Conservation (phyloP, 1,140 invertebrate genomes). For the Leptoteleia sp. region DNA sequence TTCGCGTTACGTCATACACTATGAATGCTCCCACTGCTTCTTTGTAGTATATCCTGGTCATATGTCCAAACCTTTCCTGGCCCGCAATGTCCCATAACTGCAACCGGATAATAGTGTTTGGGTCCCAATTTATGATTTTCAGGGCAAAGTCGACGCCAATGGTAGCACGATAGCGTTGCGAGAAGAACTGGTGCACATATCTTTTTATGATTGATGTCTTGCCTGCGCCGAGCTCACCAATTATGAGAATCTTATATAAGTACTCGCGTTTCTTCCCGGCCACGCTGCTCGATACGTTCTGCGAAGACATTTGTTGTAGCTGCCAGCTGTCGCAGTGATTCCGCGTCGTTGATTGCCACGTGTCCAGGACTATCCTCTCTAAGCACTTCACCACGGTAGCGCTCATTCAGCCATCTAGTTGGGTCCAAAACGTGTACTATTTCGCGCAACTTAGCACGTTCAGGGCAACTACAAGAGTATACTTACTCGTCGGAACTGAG, state of each 20-base stretch:
- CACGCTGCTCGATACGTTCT: slow-evolving; percentile 80
- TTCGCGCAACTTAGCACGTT: slow-evolving; percentile 80
- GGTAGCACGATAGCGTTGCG: slow-evolving; percentile 97
- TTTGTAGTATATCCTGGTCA: slow-evolving; percentile 99
- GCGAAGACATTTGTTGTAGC: slow-evolving; percentile 73
- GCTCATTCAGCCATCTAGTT: slow-evolving; percentile 61
- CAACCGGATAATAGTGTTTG: slow-evolving; percentile 95
- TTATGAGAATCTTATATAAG: slow-evolving; percentile 98
- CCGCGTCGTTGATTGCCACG: background rate
- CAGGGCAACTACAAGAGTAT: too few relatives aligned
- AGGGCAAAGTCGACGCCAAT: slow-evolving; percentile 99
- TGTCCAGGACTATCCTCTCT: background rate
- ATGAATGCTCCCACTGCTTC: slow-evolving; percentile 99
- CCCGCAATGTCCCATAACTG: slow-evolving; percentile 99
- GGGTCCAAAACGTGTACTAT: slow-evolving; percentile 56
- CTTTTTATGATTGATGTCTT: slow-evolving; percentile 99
- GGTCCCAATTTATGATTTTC: slow-evolving; percentile 98
- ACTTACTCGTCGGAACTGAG: too few relatives aligned
- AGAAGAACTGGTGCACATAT: slow-evolving; percentile 99
- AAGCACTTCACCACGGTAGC: slow-evolving; percentile 53
- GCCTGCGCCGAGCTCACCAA: slow-evolving; percentile 98
- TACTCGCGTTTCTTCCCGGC: slow-evolving; percentile 91
- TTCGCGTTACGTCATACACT: slow-evolving; percentile 97
- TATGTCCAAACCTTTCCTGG: slow-evolving; percentile 96
- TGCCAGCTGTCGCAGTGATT: background rate